phyloP scores from a whole-genome alignment of 2,888 invertebrate species.

The Heliconius charithonia region DNA sequence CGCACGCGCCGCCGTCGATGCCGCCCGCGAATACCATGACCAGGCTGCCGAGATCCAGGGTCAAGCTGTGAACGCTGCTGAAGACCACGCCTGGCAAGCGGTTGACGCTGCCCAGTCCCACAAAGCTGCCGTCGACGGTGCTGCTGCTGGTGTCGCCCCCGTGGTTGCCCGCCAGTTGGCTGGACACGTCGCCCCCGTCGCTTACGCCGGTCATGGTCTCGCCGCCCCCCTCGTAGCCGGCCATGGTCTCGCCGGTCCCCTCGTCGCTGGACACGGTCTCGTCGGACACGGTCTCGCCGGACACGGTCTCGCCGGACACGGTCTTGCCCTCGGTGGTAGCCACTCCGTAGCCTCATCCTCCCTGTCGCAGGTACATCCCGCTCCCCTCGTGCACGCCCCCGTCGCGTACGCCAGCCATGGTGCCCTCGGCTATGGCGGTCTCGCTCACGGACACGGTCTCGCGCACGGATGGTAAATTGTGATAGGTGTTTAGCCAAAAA shows the following conservation, averaged over 20 bases:
- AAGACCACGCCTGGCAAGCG: conserved; percentile 78
- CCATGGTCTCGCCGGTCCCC: conserved; percentile 53
- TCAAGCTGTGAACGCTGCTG: conserved; percentile 77
- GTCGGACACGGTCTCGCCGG: conserved; percentile 55
- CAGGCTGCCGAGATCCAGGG: conserved; percentile 77
- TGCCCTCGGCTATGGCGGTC: conserved; percentile 48
- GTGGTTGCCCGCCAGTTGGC: conserved; percentile 75
- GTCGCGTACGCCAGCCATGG: conserved; percentile 57
- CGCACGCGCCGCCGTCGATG: conserved; percentile 74
- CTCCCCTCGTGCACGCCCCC: conserved; percentile 63
- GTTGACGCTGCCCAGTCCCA: conserved; percentile 77
- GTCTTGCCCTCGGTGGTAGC: conserved; percentile 58
- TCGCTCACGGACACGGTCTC: conserved; percentile 57
- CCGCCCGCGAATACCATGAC: conserved; percentile 76
- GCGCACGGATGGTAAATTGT: conserved; percentile 78
- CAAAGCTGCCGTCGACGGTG: conserved; percentile 75
- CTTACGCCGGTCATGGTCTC: conserved; percentile 45
- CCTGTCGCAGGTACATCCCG: conserved; percentile 73
- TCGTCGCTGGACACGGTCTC: conserved; percentile 56
- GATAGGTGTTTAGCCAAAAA: conserved; percentile 73
- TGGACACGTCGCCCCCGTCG: conserved; percentile 62
- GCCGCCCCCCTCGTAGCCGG: conserved; percentile 50
- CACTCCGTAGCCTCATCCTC: conserved; percentile 68
- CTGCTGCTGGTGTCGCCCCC: conserved; percentile 77
- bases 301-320: conserved; percentile 59